Evolutionary conservation across 2,888 invertebrate species (phyloP), one percentile per base, ranked within the genome.

Genomic region (Ptychoptera albimana): DNA sequence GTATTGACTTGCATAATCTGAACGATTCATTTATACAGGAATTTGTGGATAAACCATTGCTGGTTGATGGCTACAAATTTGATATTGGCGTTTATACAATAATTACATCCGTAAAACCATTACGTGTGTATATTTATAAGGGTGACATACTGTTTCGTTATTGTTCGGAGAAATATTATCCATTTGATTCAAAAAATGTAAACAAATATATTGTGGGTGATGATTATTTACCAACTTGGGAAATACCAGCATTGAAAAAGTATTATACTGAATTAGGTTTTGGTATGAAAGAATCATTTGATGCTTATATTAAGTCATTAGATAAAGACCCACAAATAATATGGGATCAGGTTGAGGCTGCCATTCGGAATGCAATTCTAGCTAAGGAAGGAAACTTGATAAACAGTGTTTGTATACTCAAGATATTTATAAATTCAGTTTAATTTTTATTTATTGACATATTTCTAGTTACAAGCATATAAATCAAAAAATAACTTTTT

Each of bases 1-100:
- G 82, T 44, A 71, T 93, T 39, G 77, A 91, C 62, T 64, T 88
- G 45, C 66, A 71, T 12, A 67, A 70, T 37, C 56, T 61, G 1
- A 74, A 73, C 31, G 82, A 79, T 44, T 82, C 80, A 43, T 97
- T 97, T 62, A 74, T 96, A 2, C 96, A 96, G 59, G 85, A 93
- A 62, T 97, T 82, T 61, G 72, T 97, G 15, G 79, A 82, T 52
- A 82, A 79, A 50, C 96, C 96, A 5, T 78, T 85, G 53, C 69
- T 97, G 13, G 82, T 97, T 3, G 91, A 91, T 61, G 91, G 89
- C 1, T 78, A 87, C 62, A 94, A 93, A 68, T 97, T 97, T 65
- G 97, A 97, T 66, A 86, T 97, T 61, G 96, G 97, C 8, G 78
- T 97, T 46, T 97, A 97, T 60, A 86, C 87, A 0, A 80, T 84